Percentiles rank a stretch among this genome's conserved stretches.
phyloP scores from a whole-genome alignment of 2,797 vertebrate genomes.

The Balearica regulorum region DNA sequence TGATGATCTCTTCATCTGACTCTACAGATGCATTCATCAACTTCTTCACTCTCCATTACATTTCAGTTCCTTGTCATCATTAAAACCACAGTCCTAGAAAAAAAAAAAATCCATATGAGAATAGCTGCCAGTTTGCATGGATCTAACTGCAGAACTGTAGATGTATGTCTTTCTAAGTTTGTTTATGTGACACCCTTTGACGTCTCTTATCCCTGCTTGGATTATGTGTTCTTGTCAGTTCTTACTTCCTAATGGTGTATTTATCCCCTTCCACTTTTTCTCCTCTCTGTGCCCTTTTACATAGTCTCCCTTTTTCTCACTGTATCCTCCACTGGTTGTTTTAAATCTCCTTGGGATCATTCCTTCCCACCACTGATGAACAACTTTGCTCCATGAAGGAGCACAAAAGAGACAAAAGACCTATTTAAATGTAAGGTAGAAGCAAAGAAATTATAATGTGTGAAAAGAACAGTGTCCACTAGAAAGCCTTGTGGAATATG shows the following conservation, averaged over 20 bases:
- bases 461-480: background rate
- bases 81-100: background rate
- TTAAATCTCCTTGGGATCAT: background rate
- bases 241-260: background rate
- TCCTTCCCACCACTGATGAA: background rate
- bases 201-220: background rate
- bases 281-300: background rate
- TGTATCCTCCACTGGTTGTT: background rate
- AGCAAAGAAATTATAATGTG: background rate
- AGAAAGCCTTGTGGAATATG: background rate
- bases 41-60: background rate
- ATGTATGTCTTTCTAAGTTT: background rate
- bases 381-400: background rate
- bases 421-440: background rate
- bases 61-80: background rate
- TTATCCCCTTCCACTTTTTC: background rate
- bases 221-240: background rate
- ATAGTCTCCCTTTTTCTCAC: background rate
- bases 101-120: accelerated
- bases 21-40: background rate
- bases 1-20: background rate
- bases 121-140: background rate
- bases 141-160: background rate
- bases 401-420: background rate
- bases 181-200: background rate